Evolutionary conservation across 2,888 invertebrate genomes (phyloP).

Genomic region (Apantesis nais): DNA sequence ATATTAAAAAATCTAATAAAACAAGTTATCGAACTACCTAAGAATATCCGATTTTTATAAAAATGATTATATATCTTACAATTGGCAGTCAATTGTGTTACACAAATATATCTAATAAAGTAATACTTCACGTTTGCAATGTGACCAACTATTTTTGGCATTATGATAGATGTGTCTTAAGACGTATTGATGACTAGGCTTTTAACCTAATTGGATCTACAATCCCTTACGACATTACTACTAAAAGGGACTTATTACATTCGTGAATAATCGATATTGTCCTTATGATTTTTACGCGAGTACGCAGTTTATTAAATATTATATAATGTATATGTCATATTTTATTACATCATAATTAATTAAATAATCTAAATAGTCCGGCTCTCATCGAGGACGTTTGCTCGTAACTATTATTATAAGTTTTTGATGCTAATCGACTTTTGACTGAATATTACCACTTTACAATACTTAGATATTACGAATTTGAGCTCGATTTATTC

Average conservation of each 20-base stretch:
- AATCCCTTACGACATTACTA: conserved; percentile 68
- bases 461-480: conserved; percentile 77
- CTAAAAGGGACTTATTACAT: conserved; percentile 77
- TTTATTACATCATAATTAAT: conserved; percentile 67
- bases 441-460: conserved; percentile 69
- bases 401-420: conserved; percentile 70
- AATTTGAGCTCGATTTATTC: conserved; percentile 85
- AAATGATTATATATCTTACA: conserved; percentile 71
- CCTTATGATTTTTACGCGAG: conserved; percentile 84
- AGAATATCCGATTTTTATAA: conserved; percentile 79
- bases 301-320: conserved; percentile 82
- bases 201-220: conserved; percentile 77
- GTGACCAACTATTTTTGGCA: conserved; percentile 70
- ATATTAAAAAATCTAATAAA: conserved; percentile 77
- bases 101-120: conserved; percentile 76
- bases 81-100: conserved; percentile 84
- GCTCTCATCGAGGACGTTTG: conserved; percentile 79
- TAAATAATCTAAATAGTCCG: conserved; percentile 75
- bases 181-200: conserved; percentile 61
- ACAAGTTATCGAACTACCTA: conserved; percentile 80
- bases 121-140: conserved; percentile 74
- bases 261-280: conserved; percentile 84
- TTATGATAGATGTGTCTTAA: conserved; percentile 69
- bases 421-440: conserved; percentile 69
- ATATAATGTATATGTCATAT: conserved; percentile 75